Evolutionary conservation across 1,140 invertebrate genomes (phyloP), one percentile per base, ranked within the genome.

Genomic region (Metaphire vulgaris): DNA sequence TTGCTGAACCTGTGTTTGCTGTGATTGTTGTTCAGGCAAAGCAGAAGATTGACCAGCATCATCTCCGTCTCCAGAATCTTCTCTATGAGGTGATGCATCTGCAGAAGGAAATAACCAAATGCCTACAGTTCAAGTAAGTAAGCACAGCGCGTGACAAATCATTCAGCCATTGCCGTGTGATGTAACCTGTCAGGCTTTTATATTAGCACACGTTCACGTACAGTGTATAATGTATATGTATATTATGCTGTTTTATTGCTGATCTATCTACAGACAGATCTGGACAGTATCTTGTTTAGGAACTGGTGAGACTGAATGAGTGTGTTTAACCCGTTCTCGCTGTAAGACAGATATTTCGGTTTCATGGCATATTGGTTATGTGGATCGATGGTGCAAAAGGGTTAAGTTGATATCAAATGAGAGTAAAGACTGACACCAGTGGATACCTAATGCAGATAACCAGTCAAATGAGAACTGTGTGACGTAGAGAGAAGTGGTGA

Each of bases 71-170:
- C 74, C 95, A 98, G 85, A 98, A 98, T 87, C 88, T 98, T n/a
- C 85, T 97, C 0, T 98, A 98, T 86, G 96, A 98, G 89, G 91
- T 93, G 15, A 91, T 93, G 83, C 94, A 98, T 88, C 88, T 98
- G 0, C 91, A 95, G 78, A 94, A 94, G 81, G 95, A 98, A 89
- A 94, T 96, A 16, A 90, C 92, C 1, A 96, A 96, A 83, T 97
- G 96, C 86, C 87, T 95, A 32, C 92, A 96, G 83, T 97, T 97
- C 83, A 93, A 91, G 91, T 92, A 87, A 86, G 87, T 86, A 41
- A 15, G 66, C 26, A 21, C 30, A 1, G 30, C 16, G 26, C 1
- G 73, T 32, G 21, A 74, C 72, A 72, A 29, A 66, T 66, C 2
- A 66, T 1, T 0, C 2, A 2, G n/a, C 2, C 29, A 66, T n/a